Percentiles rank a stretch among this genome's conserved stretches.
These are phyloP conservation scores for Anguilla obscura DNA, from an alignment of 2,797 vertebrate genomes.

Conservation along the genomic window DNA sequence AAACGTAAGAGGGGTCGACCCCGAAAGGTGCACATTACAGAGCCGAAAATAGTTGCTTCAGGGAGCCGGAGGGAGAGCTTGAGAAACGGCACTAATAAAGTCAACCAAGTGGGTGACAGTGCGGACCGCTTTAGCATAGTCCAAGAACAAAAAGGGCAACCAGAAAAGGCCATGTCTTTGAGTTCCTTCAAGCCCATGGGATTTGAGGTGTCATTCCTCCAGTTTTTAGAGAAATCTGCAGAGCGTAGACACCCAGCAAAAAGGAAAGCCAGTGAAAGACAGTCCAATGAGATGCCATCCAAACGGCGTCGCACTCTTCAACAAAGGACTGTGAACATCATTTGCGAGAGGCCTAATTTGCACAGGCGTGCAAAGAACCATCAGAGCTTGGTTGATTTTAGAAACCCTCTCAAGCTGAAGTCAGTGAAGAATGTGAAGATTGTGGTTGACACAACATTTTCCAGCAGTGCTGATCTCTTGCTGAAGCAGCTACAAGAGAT, in stretches of 20 bases:
- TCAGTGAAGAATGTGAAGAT: conserved; percentile 84
- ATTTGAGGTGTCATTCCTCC: conserved; percentile 93
- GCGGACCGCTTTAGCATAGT: conserved; percentile 68
- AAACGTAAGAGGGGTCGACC: conserved; percentile 76
- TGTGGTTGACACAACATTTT: conserved; percentile 79
- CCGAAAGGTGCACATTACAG: conserved; percentile 53
- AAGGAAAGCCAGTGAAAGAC: conserved; percentile 77
- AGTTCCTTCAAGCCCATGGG: conserved; percentile 95
- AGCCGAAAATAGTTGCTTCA: conserved; percentile 45
- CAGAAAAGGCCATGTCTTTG: conserved; percentile 74
- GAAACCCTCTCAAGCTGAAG: conserved; percentile 80
- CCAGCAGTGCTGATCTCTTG: conserved; percentile 73
- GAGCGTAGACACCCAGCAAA: conserved; percentile 84
- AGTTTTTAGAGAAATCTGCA: conserved; percentile 91
- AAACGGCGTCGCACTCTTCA: conserved; percentile 76
- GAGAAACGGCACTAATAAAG: conserved; percentile 49
- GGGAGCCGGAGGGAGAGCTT: conserved; percentile 62
- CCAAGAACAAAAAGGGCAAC: conserved; percentile 65
- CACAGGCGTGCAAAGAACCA: conserved; percentile 65
- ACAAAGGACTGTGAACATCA: conserved; percentile 40
- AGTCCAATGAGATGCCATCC: conserved; percentile 69
- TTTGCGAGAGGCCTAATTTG: conserved; percentile 54
- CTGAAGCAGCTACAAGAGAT: conserved; percentile 94
- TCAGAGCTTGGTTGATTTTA: conserved; percentile 80
- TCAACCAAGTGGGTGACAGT: conserved; percentile 62